phyloP scores from a whole-genome alignment of 2,113 vertebrate genomes.

The Brachyistius frenatus region DNA sequence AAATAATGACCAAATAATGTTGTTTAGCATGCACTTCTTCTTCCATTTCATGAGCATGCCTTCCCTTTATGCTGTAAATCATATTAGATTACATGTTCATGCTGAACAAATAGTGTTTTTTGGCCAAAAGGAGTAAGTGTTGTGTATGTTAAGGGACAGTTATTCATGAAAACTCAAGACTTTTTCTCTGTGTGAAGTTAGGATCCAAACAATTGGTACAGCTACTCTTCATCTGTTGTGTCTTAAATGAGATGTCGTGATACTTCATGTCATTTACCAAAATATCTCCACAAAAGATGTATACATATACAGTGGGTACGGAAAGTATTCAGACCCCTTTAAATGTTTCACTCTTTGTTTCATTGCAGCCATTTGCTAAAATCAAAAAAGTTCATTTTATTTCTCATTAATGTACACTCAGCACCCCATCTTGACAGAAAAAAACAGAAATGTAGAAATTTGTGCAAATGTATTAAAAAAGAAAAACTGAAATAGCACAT shows the following conservation, averaged over 20 bases:
- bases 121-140: constrained; percentile 27
- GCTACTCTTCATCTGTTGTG: neutral
- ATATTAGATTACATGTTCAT: constrained; percentile 37
- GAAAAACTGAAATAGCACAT: too few relatives aligned
- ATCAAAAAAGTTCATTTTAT: too few relatives aligned
- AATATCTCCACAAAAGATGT: neutral
- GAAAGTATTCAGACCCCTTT: too few relatives aligned
- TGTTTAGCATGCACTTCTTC: constrained; percentile 59
- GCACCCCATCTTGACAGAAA: too few relatives aligned
- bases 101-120: constrained; percentile 32
- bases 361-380: too few relatives aligned
- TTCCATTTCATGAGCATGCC: constrained; percentile 46
- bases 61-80: constrained; percentile 45
- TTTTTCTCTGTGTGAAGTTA: neutral
- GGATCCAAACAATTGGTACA: neutral
- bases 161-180: neutral
- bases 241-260: neutral
- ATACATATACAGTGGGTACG: neutral
- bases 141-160: constrained; percentile 7
- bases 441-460: too few relatives aligned
- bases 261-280: neutral
- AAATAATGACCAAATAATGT: constrained; percentile 78
- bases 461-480: too few relatives aligned
- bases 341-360: too few relatives aligned
- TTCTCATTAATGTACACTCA: too few relatives aligned